Conservation (phyloP, 2,797 vertebrate species). For the Tokudaia muenninki region DNA sequence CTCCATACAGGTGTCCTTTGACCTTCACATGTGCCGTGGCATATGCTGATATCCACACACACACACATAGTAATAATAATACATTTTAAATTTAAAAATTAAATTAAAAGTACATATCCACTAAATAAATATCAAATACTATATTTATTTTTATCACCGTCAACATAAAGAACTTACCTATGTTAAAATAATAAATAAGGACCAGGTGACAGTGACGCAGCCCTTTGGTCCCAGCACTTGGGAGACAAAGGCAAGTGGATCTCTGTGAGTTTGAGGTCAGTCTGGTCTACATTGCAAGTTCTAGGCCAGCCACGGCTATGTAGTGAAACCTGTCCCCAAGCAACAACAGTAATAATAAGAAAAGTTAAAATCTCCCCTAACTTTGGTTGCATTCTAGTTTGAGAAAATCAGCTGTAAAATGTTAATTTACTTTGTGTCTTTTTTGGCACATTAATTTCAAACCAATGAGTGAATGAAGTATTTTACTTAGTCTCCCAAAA, state of each 20-base stretch:
- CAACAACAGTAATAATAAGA: background rate
- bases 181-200: background rate
- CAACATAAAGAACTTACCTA: background rate
- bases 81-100: background rate
- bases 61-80: background rate
- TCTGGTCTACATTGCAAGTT: background rate
- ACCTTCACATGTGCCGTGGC: background rate
- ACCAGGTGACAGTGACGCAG: accelerated
- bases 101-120: background rate
- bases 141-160: background rate
- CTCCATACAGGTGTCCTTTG: background rate
- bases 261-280: background rate
- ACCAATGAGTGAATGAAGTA: background rate
- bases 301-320: background rate
- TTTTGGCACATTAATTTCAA: background rate
- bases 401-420: background rate
- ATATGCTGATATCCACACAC: background rate
- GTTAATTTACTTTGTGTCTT: background rate
- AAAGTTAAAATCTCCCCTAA: background rate
- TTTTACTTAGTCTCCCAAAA: background rate
- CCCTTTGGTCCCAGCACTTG: background rate
- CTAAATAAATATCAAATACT: background rate
- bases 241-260: background rate
- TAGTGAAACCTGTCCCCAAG: background rate
- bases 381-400: background rate